Evolutionary conservation across 2,888 invertebrate genomes (phyloP).

Genomic region (Himalopsyche japonica): DNA sequence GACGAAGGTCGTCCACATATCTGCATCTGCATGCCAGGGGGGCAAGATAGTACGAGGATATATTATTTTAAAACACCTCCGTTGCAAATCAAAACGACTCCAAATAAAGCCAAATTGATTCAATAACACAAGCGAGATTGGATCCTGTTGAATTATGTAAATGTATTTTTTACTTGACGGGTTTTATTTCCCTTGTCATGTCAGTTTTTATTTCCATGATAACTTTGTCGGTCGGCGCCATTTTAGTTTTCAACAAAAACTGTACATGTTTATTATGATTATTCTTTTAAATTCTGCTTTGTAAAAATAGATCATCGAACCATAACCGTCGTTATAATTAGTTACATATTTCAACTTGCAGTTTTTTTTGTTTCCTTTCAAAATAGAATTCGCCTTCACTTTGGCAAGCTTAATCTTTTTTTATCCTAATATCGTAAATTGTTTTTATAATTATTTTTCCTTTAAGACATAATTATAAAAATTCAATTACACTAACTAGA

Average conservation of each 20-base stretch:
- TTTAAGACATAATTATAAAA: too few relatives aligned
- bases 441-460: too few relatives aligned
- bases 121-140: not conserved
- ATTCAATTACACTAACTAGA: too few relatives aligned
- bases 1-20: not conserved
- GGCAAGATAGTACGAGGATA: not conserved
- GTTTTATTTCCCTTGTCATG: not conserved
- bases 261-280: not conserved
- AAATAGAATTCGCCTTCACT: too few relatives aligned
- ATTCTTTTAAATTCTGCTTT: too few relatives aligned
- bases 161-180: not conserved
- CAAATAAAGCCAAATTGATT: not conserved
- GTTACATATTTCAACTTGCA: too few relatives aligned
- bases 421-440: too few relatives aligned
- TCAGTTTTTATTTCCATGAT: not conserved
- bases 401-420: too few relatives aligned
- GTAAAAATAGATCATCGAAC: too few relatives aligned
- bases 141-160: not conserved
- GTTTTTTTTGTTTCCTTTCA: too few relatives aligned
- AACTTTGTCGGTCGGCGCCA: not conserved
- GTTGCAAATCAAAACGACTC: not conserved
- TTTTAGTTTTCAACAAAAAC: not conserved
- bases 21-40: not conserved
- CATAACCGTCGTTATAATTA: too few relatives aligned
- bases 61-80: not conserved